Conservation (phyloP, 2,888 invertebrate genomes). For the Cheilosia pagana region DNA sequence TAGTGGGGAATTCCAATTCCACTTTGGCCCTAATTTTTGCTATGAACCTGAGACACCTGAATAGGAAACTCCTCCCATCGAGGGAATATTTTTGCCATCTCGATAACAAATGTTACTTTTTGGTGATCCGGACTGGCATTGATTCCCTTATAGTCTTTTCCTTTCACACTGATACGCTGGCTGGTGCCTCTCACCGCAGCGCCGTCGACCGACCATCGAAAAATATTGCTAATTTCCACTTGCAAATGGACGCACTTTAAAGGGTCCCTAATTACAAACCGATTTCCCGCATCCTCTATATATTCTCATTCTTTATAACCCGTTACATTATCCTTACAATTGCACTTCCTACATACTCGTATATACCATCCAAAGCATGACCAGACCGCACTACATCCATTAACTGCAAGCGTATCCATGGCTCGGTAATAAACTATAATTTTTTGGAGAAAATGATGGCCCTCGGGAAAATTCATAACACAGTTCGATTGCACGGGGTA, state of each 20-base stretch:
- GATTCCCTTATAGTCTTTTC: no score
- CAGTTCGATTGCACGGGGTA: constrained; percentile 51
- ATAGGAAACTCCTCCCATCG: no score
- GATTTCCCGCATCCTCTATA: background rate
- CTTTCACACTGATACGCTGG: no score
- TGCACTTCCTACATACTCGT: constrained; percentile 24
- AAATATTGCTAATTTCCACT: background rate
- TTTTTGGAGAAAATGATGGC: constrained; percentile 60
- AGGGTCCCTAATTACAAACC: background rate
- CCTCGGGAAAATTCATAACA: constrained; percentile 55
- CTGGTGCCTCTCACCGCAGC: no score
- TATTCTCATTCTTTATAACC: constrained; percentile 26
- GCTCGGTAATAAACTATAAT: constrained; percentile 42
- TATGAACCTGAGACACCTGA: no score
- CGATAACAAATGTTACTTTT: no score
- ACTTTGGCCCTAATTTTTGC: no score
- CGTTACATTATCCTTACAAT: constrained; percentile 58
- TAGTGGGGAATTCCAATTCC: no score
- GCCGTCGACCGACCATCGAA: no score
- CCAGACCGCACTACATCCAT: constrained; percentile 23
- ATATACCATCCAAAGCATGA: constrained; percentile 1
- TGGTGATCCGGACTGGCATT: no score
- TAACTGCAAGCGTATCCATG: constrained; percentile 52
- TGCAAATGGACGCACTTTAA: background rate
- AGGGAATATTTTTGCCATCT: no score